Percentiles rank a stretch among this genome's conserved stretches.
Conservation (phyloP, 2,888 invertebrate genomes). For the Lasiommata megera region DNA sequence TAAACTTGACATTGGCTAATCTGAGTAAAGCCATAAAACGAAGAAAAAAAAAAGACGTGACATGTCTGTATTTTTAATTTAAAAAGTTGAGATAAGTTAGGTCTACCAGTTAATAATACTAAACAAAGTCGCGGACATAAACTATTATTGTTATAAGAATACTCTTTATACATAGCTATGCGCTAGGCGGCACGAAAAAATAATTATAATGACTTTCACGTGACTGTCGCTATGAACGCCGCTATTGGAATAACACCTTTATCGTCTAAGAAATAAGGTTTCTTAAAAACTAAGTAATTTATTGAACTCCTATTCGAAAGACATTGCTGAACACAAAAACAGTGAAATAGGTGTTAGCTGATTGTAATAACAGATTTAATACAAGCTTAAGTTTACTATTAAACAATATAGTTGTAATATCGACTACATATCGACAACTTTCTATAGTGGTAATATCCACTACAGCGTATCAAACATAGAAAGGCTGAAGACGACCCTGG, state of each 20-base stretch:
- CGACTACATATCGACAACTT: too few species aligned
- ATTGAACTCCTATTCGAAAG: neutral
- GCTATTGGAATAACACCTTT: conserved; percentile 9
- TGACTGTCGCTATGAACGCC: conserved; percentile 13
- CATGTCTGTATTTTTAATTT: neutral
- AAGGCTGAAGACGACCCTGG: too few species aligned
- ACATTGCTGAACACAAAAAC: neutral
- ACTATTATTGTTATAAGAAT: neutral
- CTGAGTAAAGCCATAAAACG: too few species aligned
- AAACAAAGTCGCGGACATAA: neutral
- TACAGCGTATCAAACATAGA: too few species aligned
- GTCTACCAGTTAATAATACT: too few species aligned
- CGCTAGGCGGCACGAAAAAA: conserved; percentile 22
- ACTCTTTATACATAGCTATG: conserved; percentile 14
- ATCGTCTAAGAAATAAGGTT: neutral
- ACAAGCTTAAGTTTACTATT: neutral
- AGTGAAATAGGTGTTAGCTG: neutral
- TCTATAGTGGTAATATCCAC: too few species aligned
- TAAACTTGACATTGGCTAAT: too few species aligned
- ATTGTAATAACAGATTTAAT: neutral
- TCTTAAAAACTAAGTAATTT: neutral
- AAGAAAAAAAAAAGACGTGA: too few species aligned
- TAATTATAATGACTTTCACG: conserved; percentile 30
- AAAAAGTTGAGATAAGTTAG: too few species aligned
- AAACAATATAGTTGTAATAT: too few species aligned